Conservation (phyloP, 2,113 vertebrate genomes). For the Cepphus grylle region DNA sequence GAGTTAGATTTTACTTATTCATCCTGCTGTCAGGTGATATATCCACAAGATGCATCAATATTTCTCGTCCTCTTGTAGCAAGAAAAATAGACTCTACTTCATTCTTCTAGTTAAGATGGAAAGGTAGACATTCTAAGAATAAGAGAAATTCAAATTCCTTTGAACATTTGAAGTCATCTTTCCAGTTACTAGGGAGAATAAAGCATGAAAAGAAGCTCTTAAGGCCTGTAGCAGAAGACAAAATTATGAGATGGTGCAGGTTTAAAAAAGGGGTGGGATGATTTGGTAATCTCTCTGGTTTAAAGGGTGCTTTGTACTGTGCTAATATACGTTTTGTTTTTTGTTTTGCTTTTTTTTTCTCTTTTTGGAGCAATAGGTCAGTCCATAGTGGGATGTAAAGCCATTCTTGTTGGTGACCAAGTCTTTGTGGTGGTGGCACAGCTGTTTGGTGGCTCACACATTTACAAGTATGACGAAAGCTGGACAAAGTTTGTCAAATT, state of each 20-base stretch:
- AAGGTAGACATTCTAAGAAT: neutral
- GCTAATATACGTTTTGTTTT: slow-evolving; percentile 18
- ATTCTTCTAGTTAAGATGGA: neutral
- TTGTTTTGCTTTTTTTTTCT: too few species aligned
- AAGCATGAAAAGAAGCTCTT: neutral
- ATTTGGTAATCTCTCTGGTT: neutral
- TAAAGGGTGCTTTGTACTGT: neutral
- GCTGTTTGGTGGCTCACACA: slow-evolving; percentile 96
- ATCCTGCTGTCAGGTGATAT: neutral
- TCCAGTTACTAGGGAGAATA: neutral
- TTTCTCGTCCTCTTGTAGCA: neutral
- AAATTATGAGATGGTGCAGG: neutral
- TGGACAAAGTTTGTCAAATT: slow-evolving; percentile 97
- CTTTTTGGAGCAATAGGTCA: slow-evolving; percentile 80
- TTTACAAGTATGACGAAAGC: slow-evolving; percentile 95
- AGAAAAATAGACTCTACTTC: neutral
- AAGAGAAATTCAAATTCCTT: neutral
- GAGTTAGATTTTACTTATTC: neutral
- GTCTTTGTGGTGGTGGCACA: slow-evolving; percentile 97
- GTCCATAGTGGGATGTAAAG: slow-evolving; percentile 96
- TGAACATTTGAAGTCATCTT: neutral
- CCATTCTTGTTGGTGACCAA: slow-evolving; percentile 91
- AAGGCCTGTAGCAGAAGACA: neutral
- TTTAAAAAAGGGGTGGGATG: neutral
- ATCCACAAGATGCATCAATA: neutral